phyloP scores from a whole-genome alignment of 1,140 invertebrate genomes.

The Listronotus bonariensis region DNA sequence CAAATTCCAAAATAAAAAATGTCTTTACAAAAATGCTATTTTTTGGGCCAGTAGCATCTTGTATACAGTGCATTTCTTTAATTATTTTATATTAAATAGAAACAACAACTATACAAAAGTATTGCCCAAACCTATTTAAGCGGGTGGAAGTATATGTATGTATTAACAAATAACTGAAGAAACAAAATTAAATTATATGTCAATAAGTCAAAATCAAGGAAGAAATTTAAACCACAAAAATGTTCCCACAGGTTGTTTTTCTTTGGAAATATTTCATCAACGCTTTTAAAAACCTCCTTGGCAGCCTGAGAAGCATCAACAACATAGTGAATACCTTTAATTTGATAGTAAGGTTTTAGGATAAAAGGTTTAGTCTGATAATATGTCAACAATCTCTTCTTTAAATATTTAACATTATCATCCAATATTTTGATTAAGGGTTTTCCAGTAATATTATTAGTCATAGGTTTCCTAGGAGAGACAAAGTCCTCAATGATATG shows the following conservation, averaged over 20 bases:
- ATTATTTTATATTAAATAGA: conserved; percentile 10
- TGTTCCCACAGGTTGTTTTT: conserved; percentile 22
- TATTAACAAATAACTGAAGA: neutral
- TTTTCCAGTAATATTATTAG: conserved; percentile 94
- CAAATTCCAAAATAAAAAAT: too few species aligned
- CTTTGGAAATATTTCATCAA: conserved; percentile 74
- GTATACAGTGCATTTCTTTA: too few species aligned
- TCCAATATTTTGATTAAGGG: conserved; percentile 84
- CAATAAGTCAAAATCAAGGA: too few species aligned
- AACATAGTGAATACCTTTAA: conserved; percentile 74
- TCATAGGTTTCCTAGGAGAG: conserved; percentile 91
- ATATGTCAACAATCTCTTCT: conserved; percentile 84
- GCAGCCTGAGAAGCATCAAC: conserved; percentile 76
- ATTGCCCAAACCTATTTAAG: conserved; percentile 1
- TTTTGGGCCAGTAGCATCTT: too few species aligned
- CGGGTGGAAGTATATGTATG: neutral
- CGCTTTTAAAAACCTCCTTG: conserved; percentile 73
- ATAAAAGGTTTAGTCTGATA: conserved; percentile 88
- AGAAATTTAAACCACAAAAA: neutral
- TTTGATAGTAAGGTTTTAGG: conserved; percentile 87
- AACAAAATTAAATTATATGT: conserved; percentile 4
- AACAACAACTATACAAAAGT: conserved; percentile 19
- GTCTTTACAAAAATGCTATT: too few species aligned
- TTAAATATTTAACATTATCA: conserved; percentile 88
- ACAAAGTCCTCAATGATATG: conserved; percentile 97